Conservation (phyloP, 2,113 vertebrate genomes). For the Leptocoma aspasia region DNA sequence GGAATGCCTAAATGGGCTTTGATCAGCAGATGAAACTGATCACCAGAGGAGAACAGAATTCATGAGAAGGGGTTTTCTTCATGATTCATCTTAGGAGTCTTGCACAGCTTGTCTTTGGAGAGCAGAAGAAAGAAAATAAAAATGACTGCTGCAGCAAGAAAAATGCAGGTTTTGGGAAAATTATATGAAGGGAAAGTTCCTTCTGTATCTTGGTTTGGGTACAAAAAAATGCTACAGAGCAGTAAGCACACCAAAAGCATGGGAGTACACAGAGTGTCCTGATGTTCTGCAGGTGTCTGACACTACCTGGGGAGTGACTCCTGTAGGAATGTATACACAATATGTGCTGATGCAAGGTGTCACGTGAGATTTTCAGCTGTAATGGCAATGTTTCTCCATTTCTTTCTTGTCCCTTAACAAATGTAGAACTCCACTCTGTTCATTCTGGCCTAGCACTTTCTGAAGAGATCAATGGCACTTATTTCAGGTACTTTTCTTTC, state of each 20-base stretch:
- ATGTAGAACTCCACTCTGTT: not conserved
- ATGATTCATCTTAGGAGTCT: not conserved
- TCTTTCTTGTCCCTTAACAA: not conserved
- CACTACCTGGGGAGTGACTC: not conserved
- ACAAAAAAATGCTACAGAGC: not conserved
- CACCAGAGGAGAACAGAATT: not conserved
- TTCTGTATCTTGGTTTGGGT: not conserved
- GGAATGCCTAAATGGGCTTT: not conserved
- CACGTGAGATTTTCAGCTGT: not conserved
- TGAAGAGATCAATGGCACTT: not conserved
- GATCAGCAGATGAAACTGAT: not conserved
- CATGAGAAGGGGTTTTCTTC: not conserved
- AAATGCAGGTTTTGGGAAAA: not conserved
- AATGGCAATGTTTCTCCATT: not conserved
- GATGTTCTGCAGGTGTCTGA: not conserved
- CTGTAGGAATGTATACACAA: not conserved
- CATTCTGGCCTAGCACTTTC: not conserved
- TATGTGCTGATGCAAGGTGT: not conserved
- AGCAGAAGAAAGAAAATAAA: not conserved
- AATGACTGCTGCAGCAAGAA: not conserved
- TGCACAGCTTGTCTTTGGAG: not conserved
- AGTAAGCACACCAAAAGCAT: not conserved
- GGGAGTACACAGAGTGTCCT: not conserved
- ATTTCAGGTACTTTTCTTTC: not conserved
- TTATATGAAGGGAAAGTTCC: not conserved